These are phyloP conservation scores for Odontocolon sp. DNA, from an alignment of 2,888 invertebrate genomes.

Conservation along the genomic window DNA sequence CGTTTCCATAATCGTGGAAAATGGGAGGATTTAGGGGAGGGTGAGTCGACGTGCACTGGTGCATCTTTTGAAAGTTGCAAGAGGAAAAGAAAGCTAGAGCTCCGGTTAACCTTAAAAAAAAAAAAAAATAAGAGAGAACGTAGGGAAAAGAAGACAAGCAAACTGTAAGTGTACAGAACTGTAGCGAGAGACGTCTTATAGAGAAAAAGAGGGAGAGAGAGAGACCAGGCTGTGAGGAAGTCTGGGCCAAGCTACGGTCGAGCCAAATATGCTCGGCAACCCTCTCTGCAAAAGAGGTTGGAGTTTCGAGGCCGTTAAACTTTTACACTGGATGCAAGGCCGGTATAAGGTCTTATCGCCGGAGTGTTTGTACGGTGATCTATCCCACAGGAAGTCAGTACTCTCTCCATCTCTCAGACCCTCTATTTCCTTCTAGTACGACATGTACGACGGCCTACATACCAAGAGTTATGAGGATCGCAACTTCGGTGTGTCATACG, in stretches of 20 bases:
- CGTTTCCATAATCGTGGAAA: neutral
- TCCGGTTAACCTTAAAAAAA: neutral
- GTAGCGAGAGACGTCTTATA: neutral
- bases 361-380: conserved; percentile 73
- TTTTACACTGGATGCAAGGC: conserved; percentile 70
- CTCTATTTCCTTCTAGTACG: conserved; percentile 21
- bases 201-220: conserved; percentile 26
- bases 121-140: too few species aligned
- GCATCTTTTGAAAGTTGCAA: neutral
- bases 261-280: conserved; percentile 30
- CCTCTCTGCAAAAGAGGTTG: conserved; percentile 40
- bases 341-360: conserved; percentile 70
- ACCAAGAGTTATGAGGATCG: conserved; percentile 69
- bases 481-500: conserved; percentile 68
- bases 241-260: too few species aligned
- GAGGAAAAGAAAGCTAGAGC: neutral
- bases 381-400: conserved; percentile 74
- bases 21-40: neutral
- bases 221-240: conserved; percentile 2
- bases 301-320: conserved; percentile 67
- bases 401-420: conserved; percentile 47
- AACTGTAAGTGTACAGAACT: conserved; percentile 1
- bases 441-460: conserved; percentile 69
- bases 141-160: neutral
- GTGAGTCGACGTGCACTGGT: too few species aligned